These are phyloP conservation scores for Philereme vetulata DNA, from an alignment of 2,888 invertebrate genomes.

Conservation along the genomic window DNA sequence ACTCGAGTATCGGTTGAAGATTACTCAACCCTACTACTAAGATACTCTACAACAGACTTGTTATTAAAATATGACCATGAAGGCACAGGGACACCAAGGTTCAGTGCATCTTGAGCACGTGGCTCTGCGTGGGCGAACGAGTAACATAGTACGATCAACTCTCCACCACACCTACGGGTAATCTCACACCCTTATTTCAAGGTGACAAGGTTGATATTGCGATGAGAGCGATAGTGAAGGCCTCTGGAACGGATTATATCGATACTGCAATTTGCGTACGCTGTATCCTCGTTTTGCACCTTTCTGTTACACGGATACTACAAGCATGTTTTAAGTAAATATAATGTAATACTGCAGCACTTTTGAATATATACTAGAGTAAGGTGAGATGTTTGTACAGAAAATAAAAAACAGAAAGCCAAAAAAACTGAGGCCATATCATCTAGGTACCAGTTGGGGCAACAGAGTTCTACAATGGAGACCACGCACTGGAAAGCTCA, in stretches of 20 bases:
- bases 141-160: conserved; percentile 46
- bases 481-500: too few relatives aligned
- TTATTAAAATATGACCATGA: conserved; percentile 43
- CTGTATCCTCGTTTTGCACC: conserved; percentile 36
- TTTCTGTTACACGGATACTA: conserved; percentile 30
- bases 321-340: conserved; percentile 1
- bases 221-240: conserved; percentile 6
- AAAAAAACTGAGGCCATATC: too few relatives aligned
- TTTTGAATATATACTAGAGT: neutral
- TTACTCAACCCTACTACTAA: conserved; percentile 26
- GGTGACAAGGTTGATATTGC: conserved; percentile 18
- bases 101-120: conserved; percentile 59
- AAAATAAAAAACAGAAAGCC: too few relatives aligned
- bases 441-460: too few relatives aligned
- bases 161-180: conserved; percentile 6
- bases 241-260: conserved; percentile 25
- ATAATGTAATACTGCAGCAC: neutral
- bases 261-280: conserved; percentile 39
- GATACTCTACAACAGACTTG: conserved; percentile 27
- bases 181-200: conserved; percentile 16
- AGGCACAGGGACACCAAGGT: conserved; percentile 40
- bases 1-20: conserved; percentile 27
- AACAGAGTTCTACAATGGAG: too few relatives aligned
- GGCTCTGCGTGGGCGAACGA: conserved; percentile 69
- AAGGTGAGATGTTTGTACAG: too few relatives aligned